phyloP scores from a whole-genome alignment of 2,797 vertebrate species.

The Pseudocheirus occidentalis region DNA sequence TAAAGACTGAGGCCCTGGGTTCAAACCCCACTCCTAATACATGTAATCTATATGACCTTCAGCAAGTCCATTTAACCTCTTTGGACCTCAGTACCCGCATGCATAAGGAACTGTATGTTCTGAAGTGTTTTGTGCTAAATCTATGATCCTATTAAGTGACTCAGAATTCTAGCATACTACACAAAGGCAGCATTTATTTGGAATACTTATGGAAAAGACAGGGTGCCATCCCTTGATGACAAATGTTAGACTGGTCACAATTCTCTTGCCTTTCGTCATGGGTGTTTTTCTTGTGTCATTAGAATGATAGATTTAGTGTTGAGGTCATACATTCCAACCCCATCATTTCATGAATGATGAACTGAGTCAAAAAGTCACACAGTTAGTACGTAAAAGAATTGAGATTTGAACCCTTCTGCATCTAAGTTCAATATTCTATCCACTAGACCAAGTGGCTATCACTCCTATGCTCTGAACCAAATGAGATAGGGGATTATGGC shows the following conservation, averaged over 20 bases:
- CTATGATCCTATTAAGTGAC: background rate
- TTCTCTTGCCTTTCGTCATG: background rate
- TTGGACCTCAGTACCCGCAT: background rate
- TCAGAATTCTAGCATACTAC: background rate
- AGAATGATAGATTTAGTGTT: background rate
- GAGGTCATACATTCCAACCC: background rate
- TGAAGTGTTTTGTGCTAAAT: background rate
- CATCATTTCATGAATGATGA: background rate
- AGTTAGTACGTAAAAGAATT: background rate
- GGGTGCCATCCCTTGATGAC: background rate
- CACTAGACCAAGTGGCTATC: background rate
- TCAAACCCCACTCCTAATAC: background rate
- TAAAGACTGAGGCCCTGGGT: background rate
- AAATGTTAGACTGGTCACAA: background rate
- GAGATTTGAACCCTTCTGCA: background rate
- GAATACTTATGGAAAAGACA: background rate
- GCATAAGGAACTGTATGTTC: background rate
- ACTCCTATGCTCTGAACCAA: background rate
- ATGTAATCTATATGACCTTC: background rate
- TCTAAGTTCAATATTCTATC: background rate
- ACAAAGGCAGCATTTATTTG: background rate
- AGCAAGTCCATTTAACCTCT: background rate
- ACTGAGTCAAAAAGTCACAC: background rate
- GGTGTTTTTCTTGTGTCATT: background rate
- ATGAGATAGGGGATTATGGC: background rate